These are phyloP conservation scores for Panorpa germanica DNA, from an alignment of 2,888 invertebrate species.

Conservation along the genomic window DNA sequence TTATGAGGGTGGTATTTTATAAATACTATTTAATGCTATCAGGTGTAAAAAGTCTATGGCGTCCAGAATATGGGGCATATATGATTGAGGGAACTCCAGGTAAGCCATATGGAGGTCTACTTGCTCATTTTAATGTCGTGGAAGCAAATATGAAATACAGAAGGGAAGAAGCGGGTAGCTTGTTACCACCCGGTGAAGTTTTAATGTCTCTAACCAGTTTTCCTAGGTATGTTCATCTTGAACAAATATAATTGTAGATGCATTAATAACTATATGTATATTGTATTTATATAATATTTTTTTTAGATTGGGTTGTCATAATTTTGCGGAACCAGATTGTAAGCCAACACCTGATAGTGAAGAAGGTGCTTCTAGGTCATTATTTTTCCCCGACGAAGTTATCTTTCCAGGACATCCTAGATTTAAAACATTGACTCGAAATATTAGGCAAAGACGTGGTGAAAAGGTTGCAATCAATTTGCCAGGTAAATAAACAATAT, in stretches of 20 bases:
- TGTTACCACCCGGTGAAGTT: slow-evolving; percentile 60
- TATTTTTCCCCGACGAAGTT: slow-evolving; percentile 88
- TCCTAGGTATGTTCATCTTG: slow-evolving; percentile 49
- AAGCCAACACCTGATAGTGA: slow-evolving; percentile 44
- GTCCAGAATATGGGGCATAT: slow-evolving; percentile 96
- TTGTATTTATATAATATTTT: slow-evolving; percentile 12
- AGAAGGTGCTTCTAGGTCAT: slow-evolving; percentile 58
- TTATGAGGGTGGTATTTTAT: too few species aligned
- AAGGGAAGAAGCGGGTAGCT: slow-evolving; percentile 63
- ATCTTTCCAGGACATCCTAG: slow-evolving; percentile 93
- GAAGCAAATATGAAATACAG: slow-evolving; percentile 93
- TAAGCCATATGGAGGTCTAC: slow-evolving; percentile 78
- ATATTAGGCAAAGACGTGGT: slow-evolving; percentile 79
- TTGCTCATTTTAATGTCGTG: slow-evolving; percentile 95
- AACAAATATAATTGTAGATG: slow-evolving; percentile 6
- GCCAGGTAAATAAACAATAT: slow-evolving; percentile 47
- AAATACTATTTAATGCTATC: too few species aligned
- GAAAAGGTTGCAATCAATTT: slow-evolving; percentile 94
- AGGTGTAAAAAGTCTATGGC: slow-evolving; percentile 80
- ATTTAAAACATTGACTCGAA: slow-evolving; percentile 80
- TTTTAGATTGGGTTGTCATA: slow-evolving; percentile 64
- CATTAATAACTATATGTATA: slow-evolving; percentile 7
- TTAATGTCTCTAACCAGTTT: slow-evolving; percentile 85
- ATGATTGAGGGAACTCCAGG: slow-evolving; percentile 99
- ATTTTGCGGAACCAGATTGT: slow-evolving; percentile 67